phyloP scores from a whole-genome alignment of 2,113 vertebrate species.

The Myotis davidii region DNA sequence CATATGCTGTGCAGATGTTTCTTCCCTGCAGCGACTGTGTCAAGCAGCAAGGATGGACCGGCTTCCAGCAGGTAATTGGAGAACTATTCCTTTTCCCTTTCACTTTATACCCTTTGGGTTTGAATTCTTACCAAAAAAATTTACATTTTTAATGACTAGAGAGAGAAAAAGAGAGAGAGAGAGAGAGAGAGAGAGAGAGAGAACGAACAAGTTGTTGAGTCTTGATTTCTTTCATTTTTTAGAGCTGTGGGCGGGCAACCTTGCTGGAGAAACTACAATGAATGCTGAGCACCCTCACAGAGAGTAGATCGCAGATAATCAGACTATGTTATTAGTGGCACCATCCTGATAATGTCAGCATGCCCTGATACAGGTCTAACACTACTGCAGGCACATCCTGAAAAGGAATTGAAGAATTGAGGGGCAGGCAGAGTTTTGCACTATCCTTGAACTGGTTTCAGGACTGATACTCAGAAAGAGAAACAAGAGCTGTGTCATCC shows the following conservation, averaged over 20 bases:
- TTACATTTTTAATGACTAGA: neutral
- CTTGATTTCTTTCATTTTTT: neutral
- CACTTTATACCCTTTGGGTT: neutral
- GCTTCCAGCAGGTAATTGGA: neutral
- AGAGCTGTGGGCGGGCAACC: neutral
- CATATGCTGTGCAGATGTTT: too few relatives aligned
- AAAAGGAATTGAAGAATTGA: neutral
- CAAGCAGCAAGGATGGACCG: too few relatives aligned
- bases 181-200: neutral
- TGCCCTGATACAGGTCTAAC: neutral
- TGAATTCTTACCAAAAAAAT: constrained; percentile 1
- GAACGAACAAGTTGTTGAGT: neutral
- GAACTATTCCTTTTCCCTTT: neutral
- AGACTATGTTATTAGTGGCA: neutral
- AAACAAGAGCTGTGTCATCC: neutral
- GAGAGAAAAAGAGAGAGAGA: neutral
- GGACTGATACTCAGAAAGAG: neutral
- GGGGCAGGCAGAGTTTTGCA: neutral
- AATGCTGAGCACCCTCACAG: neutral
- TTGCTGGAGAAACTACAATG: neutral
- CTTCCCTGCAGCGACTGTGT: too few relatives aligned
- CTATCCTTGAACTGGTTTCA: neutral
- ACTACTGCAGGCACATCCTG: neutral
- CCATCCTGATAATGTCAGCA: neutral
- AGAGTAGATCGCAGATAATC: neutral